Evolutionary conservation across 2,888 invertebrate species (phyloP).

Genomic region (Trissolcus brochymenae): DNA sequence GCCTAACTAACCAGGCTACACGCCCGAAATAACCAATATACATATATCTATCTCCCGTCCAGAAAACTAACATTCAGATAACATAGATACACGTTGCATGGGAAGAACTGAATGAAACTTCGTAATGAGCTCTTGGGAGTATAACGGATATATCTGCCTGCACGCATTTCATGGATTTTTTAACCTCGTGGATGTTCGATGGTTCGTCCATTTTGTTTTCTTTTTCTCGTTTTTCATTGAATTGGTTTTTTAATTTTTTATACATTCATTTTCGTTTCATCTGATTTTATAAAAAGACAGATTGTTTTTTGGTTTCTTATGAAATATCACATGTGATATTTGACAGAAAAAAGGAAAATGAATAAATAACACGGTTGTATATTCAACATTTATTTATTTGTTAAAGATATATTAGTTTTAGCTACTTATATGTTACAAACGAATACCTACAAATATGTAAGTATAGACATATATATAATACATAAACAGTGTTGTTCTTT

Average conservation of each 20-base stretch:
- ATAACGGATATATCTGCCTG: constrained; percentile 50
- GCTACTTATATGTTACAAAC: too few species aligned
- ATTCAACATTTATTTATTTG: too few species aligned
- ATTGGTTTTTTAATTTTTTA: constrained; percentile 17
- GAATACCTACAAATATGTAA: too few species aligned
- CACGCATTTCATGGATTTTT: constrained; percentile 46
- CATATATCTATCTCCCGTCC: constrained; percentile 54
- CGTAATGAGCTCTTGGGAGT: constrained; percentile 56
- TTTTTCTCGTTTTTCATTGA: constrained; percentile 20
- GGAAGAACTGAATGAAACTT: constrained; percentile 54
- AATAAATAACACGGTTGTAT: too few species aligned
- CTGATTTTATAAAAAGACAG: constrained; percentile 51
- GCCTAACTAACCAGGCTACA: constrained; percentile 67
- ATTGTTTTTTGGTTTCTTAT: constrained; percentile 29
- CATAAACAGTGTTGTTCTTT: too few species aligned
- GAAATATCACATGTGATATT: background rate
- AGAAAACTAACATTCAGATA: constrained; percentile 61
- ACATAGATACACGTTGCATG: constrained; percentile 60
- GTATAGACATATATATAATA: too few species aligned
- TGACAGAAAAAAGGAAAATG: background rate
- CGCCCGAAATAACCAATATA: constrained; percentile 66
- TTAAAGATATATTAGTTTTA: too few species aligned
- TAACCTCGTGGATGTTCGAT: constrained; percentile 26
- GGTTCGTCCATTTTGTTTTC: constrained; percentile 34
- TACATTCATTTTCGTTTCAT: constrained; percentile 27